phyloP scores from a whole-genome alignment of 64 coral and sea anemone genomes.

The Stichodactyla helianthus region DNA sequence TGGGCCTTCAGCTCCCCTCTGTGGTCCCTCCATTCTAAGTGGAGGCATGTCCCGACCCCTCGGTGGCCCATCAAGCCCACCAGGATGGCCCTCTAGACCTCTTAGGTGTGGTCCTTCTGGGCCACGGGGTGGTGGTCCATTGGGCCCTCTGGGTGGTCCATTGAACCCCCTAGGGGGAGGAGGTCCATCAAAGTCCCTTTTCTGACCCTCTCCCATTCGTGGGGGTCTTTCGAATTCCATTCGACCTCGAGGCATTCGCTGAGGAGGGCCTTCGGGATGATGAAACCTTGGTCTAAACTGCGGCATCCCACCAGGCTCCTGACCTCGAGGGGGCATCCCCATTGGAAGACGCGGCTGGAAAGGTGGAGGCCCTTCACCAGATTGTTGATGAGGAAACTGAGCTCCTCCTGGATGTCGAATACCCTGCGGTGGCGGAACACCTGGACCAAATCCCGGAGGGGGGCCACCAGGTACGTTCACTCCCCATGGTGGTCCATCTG shows the following conservation, averaged over 20 bases:
- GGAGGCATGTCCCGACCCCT: not conserved
- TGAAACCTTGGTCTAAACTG: constrained; percentile 38
- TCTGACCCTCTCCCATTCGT: not conserved
- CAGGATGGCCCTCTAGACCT: constrained; percentile 16
- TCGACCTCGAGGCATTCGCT: not conserved
- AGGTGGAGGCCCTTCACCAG: constrained; percentile 23
- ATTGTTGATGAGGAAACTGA: constrained; percentile 23
- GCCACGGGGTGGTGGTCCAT: constrained; percentile 41
- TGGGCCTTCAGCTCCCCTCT: not conserved
- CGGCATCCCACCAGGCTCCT: constrained; percentile 28
- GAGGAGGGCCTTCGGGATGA: constrained; percentile 31
- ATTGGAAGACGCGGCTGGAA: constrained; percentile 27
- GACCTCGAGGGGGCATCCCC: constrained; percentile 27
- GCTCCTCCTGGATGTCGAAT: constrained; percentile 3
- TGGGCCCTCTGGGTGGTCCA: constrained; percentile 1
- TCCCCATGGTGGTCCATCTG: constrained; percentile 38
- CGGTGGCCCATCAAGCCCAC: not conserved
- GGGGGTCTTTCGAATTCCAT: not conserved
- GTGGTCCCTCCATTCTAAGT: not conserved
- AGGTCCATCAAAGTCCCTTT: constrained; percentile 3
- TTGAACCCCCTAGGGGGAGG: not conserved
- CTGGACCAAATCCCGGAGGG: constrained; percentile 32
- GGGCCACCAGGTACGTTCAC: constrained; percentile 42
- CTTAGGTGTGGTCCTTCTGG: constrained; percentile 1
- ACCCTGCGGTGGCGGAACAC: constrained; percentile 45